phyloP scores from a whole-genome alignment of 2,888 invertebrate genomes.

The Portevinia maculata region DNA sequence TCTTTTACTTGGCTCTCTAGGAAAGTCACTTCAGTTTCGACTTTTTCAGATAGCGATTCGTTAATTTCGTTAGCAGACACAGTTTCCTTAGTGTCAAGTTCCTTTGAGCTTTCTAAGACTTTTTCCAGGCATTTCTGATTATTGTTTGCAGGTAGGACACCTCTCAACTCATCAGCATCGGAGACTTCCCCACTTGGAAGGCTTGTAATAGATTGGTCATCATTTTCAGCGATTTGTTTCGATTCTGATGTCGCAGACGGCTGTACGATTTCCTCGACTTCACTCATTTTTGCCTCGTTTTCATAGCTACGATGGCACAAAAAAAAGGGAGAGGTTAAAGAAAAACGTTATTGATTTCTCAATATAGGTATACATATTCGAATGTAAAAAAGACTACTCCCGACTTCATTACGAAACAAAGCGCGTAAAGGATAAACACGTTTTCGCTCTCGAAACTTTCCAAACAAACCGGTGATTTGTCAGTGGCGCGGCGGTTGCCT shows the following conservation, averaged over 20 bases:
- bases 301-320: conserved; percentile 9
- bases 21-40: background rate
- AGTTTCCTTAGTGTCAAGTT: background rate
- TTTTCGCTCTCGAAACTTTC: background rate
- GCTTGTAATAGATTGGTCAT: background rate
- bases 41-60: background rate
- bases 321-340: too few species aligned
- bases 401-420: background rate
- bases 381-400: background rate
- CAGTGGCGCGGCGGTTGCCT: background rate
- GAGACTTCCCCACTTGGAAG: background rate
- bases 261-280: conserved; percentile 9
- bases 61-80: background rate
- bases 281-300: conserved; percentile 38
- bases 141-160: background rate
- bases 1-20: background rate
- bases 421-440: conserved; percentile 11
- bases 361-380: too few species aligned
- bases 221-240: background rate
- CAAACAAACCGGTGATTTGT: conserved; percentile 13
- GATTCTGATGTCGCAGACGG: conserved; percentile 8
- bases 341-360: too few species aligned
- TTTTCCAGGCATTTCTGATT: background rate
- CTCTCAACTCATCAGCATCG: background rate
- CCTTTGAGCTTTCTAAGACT: background rate